Evolutionary conservation across 2,888 invertebrate genomes (phyloP), one percentile per base, ranked within the genome.

Genomic region (Villa cingulata): DNA sequence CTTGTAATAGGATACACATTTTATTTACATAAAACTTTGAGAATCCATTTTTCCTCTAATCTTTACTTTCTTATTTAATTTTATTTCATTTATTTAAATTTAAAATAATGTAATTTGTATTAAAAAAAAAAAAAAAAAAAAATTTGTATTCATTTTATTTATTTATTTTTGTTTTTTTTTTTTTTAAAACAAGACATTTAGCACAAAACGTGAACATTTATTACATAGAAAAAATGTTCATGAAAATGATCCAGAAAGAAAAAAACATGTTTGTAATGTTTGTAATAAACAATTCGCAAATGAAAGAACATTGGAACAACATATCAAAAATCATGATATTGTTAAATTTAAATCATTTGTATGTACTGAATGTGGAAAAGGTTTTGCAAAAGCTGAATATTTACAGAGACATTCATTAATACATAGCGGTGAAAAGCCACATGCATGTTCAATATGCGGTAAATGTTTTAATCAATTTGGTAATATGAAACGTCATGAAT

Each of bases 391-490:
- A 54, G 66, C 65, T 51, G 66, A 66, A 32, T 68, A 68, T 53
- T 61, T 68, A 59, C 62, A 63, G 43, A 63, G 67, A 44, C 67
- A 68, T 55, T 64, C 68, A 54, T 59, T 68, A 51, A 66, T 63
- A 50, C 67, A 68, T 46, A 68, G 68, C n/a, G 67, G 67, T 23
- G 68, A 68, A 46, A 68, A 68, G 51, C 67, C 67, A 19, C 68
- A 66, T 50, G 64, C 65, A 5, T 68, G 67, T 54, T 66, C 65
- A 54, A 59, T 66, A 15, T 68, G 67, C 45, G 65, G 64, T n/a
- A 61, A 66, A 34, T 65, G 63, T 50, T 68, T 68, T 50, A 66
- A 67, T 10, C 67, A 68, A 48, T 59, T 66, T 41, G 65, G 68
- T 17, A 68, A 68, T 55, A 61, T 68, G 15, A 68, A 68, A 51